Evolutionary conservation across 2,888 invertebrate species (phyloP), one percentile per base, ranked within the genome.

Genomic region (Stramonita haemastoma): DNA sequence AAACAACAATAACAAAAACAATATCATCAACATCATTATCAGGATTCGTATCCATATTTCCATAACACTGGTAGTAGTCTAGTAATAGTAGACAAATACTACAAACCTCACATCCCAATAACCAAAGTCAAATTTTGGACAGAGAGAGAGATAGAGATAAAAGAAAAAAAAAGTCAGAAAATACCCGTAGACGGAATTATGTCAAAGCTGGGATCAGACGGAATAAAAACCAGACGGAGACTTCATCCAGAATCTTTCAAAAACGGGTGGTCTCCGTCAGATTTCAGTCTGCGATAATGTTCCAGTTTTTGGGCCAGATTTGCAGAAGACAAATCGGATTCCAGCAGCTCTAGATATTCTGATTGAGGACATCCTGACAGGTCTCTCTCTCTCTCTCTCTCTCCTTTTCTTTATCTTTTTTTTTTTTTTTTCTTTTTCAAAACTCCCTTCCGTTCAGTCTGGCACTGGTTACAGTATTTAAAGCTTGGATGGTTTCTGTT

Each of bases 141-240:
- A 46, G 8, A 46, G 46, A 46, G 8, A 46, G 46, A 46, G 46
- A 46, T 46, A 8, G 46, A 8, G n/a, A n/a, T n/a, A n/a, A n/a
- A 46, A 46, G 4, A 2, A 46, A 46, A 46, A 46, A 46, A 83
- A 83, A 46, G 22, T 6, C 15, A 5, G 17, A 29, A 57, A 60
- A 83, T 19, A 17, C 29, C 15, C 29, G 26, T 83, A 83, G 81
- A 83, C 81, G 26, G 81, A 83, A 46, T 36, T 46, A 46, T 83
- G 81, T 83, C 81, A 36, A 83, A 83, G 6, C 81, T 15, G 13
- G 81, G 81, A 83, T 83, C 81, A 83, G 81, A 83, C 81, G 46
- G 81, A 83, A 46, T 83, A 83, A 36, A 36, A 83, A 26, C 29
- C 81, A 83, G 26, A 83, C n/a, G 5, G 46, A 83, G 46, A 83